Evolutionary conservation across 1,140 invertebrate species (phyloP), one percentile per base, ranked within the genome.

Genomic region (Riptortus pedestris): DNA sequence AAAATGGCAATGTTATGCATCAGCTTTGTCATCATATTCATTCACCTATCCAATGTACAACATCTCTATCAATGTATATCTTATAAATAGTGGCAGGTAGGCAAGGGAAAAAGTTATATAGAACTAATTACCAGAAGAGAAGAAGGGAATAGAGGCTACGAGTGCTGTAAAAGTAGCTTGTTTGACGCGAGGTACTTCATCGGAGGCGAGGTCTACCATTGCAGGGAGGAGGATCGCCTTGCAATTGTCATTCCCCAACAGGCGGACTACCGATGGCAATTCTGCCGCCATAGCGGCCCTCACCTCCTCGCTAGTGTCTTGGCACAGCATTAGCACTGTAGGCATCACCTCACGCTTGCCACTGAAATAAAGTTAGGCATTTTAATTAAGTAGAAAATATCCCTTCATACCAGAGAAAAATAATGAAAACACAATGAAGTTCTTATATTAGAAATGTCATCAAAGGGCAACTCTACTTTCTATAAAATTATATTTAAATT

Each of bases 291-390:
- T 63, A 14, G 57, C 31, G 2, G 60, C 62, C n/a, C 67, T 24
- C 14, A 68, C 65, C 1, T 62, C 62, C 0, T 33, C 57, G 27
- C 43, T 51, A 2, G 62, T 26, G 55, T 68, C 67, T 47, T 68
- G 67, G 31, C 65, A 66, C 22, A 68, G 52, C 2, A 65, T 52
- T 14, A 65, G 28, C 12, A 68, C 52, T 11, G 65, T 16, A 2
- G 65, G 67, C 1, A 66, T 11, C 20, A 68, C 20, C n/a, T 66
- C 65, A 52, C 52, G 60, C 47, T 64, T 66, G 1, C 64, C 22
- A 26, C 62, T 64, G 55, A 14, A 51, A 22, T 11, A 9, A 38
- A 27, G 52, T n/a, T n/a, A n/a, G n/a, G n/a, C n/a, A n/a, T n/a
- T n/a, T n/a, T n/a, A n/a, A n/a, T n/a, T n/a, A n/a, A n/a, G n/a